These are phyloP conservation scores for Pristionchus maxplancki DNA, from an alignment of 2,888 invertebrate species.

Conservation along the genomic window DNA sequence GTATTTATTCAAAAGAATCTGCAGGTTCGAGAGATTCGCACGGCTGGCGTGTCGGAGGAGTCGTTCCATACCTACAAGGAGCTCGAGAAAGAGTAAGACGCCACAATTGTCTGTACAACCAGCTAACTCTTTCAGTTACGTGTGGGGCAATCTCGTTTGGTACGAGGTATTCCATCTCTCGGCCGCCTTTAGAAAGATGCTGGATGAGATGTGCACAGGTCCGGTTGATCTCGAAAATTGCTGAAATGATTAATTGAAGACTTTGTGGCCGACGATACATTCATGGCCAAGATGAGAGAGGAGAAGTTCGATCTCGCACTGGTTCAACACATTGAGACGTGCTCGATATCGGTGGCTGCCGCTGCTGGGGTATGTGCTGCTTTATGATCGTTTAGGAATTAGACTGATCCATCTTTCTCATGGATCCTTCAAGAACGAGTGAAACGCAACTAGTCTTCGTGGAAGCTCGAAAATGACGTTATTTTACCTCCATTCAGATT, in stretches of 20 bases:
- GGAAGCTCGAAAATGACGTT: neutral
- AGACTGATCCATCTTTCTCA: too few relatives aligned
- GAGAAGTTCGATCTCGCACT: conserved; percentile 42
- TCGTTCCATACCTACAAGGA: neutral
- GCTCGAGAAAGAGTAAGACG: neutral
- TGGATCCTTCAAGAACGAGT: neutral
- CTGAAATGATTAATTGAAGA: neutral
- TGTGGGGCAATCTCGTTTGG: neutral
- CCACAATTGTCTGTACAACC: too few relatives aligned
- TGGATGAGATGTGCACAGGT: neutral
- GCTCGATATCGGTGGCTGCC: neutral
- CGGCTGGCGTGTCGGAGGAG: neutral
- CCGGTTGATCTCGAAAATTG: neutral
- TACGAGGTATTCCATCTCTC: too few relatives aligned
- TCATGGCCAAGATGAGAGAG: neutral
- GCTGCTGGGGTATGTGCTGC: neutral
- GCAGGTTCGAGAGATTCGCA: conserved; percentile 45
- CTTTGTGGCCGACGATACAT: neutral
- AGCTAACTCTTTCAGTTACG: too few relatives aligned
- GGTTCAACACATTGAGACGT: neutral
- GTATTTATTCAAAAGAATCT: neutral
- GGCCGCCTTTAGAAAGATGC: neutral
- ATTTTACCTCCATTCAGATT: neutral
- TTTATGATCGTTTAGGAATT: too few relatives aligned
- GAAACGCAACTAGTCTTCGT: neutral